Base-by-base conservation (phyloP, 2,888 invertebrate species). In the Blastobasis lacticolella region DNA sequence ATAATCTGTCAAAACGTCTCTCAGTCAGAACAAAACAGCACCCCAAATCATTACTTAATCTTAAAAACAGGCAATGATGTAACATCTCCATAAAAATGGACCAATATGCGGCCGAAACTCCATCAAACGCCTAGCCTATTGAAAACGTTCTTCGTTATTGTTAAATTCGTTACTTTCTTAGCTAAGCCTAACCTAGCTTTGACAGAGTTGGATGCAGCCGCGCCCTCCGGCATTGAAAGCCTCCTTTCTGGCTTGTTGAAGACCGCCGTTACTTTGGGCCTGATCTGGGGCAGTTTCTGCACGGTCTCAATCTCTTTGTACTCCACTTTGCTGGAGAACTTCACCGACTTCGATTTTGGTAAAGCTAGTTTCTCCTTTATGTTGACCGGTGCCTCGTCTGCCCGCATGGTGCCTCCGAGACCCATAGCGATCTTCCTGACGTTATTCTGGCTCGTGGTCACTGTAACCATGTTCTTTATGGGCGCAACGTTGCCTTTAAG, bases 221-320 rank as follows among this genome's bases (percentile, higher is more conserved):
- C 59, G 0, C 52, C 59, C 8, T 80, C 84, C 0, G 86, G 82
- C 81, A 88, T 81, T 41, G 81, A 78, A 59, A 88, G 61, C 53
- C 85, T 66, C 50, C 88, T 70, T 57, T 85, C 88, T 1, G 88
- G 87, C 57, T 85, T 87, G 50, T 88, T 88, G 51, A 87, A 88
- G 0, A 88, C 78, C 0, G 66, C 56, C 0, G 74, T 69, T 0
- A 61, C 54, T 45, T 71, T 75, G n/a, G 55, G 63, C 0, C 59
- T 49, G 4, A 49, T 23, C 4, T 50, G 1, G 53, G 50, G 55
- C 9, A 55, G 4, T 47, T 61, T 66, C 50, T 69, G 64, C 5
- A 51, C 58, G 0, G 60, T 37, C 53, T 86, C 88, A 43, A 89
- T 89, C 64, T 85, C 88, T 60, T 88, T 88, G 54, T 84, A 88